Base-by-base conservation (phyloP, 2,113 vertebrate genomes). In the Cochlearius cochlearius region DNA sequence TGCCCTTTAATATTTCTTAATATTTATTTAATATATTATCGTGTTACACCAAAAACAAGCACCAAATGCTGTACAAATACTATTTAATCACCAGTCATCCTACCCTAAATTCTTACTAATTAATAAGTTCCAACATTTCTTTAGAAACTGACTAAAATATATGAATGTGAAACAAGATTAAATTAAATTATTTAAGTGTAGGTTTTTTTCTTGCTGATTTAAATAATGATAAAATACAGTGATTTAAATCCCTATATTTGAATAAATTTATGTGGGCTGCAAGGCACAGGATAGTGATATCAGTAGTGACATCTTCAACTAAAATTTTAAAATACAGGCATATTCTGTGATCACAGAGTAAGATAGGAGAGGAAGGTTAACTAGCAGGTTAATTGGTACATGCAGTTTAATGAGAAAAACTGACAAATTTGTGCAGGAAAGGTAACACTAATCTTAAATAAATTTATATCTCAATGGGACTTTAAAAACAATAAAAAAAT, bases 211-310 rank as follows among this genome's bases (percentile, higher is more conserved):
- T 39, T 85, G 13, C 5, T n/a, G 7, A 32, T 62, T 78, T 45
- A 86, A 68, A 77, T 52, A 10, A 36, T 66, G 3, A 69, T n/a
- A 85, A 52, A n/a, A 49, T 77, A 32, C 8, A 4, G 7, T 56
- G 0, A 60, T 55, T 87, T 78, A 29, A 90, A 77, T 38, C 14
- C n/a, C 3, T 52, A 5, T 30, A 12, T 67, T 71, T 67, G 52
- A 73, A 69, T n/a, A 75, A 82, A 60, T 3, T 19, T 0, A 7
- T 12, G 0, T 45, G n/a, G 12, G 15, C 9, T 49, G 16, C 20
- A 34, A 83, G 43, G 62, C 26, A 53, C 4, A 60, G 9, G 23
- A 41, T 5, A 41, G 7, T 41, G 10, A 36, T n/a, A 67, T 16
- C 7, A 29, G 8, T 11, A 58, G 7, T 59, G 56, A 53, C 9